phyloP scores from a whole-genome alignment of 1,140 invertebrate species.

The Drosophila obscura region DNA sequence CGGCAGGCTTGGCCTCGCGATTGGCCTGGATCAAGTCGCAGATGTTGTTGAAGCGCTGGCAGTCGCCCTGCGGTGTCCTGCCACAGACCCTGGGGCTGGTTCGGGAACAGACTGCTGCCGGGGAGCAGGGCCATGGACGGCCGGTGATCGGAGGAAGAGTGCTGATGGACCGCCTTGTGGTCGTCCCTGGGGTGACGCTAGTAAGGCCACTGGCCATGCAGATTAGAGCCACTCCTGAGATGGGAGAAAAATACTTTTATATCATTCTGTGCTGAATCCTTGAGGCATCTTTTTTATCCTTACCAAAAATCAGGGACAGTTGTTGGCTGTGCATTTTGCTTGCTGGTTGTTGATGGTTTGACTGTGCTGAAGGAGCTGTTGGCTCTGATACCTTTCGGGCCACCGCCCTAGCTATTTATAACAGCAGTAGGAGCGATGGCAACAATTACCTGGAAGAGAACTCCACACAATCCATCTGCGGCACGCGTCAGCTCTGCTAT shows the following conservation, averaged over 20 bases:
- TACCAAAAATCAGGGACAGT: slow-evolving; percentile 28
- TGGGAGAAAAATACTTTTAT: too few species aligned
- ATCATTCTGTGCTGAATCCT: neutral
- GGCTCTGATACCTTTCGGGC: slow-evolving; percentile 14
- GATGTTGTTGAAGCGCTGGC: slow-evolving; percentile 57
- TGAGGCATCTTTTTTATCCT: neutral
- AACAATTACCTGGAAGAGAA: slow-evolving; percentile 28
- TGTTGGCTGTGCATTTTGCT: slow-evolving; percentile 15
- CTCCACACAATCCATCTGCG: neutral
- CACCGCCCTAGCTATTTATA: slow-evolving; percentile 25
- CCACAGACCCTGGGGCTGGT: slow-evolving; percentile 58
- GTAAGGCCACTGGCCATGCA: neutral
- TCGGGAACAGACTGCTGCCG: slow-evolving; percentile 37
- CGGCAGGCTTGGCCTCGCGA: neutral
- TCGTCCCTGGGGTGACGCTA: slow-evolving; percentile 9
- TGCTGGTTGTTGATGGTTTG: neutral
- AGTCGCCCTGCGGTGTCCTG: slow-evolving; percentile 37
- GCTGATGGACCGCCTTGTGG: neutral
- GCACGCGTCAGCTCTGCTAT: slow-evolving; percentile 10
- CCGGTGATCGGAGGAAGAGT: neutral
- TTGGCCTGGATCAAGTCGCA: slow-evolving; percentile 49
- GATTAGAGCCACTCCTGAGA: slow-evolving; percentile 12
- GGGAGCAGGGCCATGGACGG: slow-evolving; percentile 15
- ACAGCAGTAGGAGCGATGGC: neutral
- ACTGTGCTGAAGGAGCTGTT: neutral